phyloP scores from a whole-genome alignment of 2,797 vertebrate genomes.

The Triplophysa yarkandensis region DNA sequence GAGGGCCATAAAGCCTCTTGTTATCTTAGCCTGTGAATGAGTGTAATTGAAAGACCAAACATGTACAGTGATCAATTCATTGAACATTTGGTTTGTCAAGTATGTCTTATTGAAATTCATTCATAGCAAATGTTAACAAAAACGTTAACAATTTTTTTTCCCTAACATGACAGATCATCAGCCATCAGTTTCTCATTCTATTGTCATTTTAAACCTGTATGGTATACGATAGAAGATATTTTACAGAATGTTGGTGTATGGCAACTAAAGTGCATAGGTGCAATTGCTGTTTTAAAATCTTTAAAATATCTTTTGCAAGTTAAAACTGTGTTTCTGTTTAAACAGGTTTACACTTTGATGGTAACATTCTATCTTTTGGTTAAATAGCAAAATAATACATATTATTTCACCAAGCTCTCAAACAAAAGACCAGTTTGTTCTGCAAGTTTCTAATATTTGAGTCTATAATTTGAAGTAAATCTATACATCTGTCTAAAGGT shows the following conservation, averaged over 20 bases:
- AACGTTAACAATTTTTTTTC: not conserved
- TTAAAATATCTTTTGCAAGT: too few species aligned
- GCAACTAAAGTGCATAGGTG: too few species aligned
- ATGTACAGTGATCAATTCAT: not conserved
- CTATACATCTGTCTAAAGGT: not conserved
- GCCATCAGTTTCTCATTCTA: too few species aligned
- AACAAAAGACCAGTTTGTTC: not conserved
- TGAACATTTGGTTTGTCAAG: constrained; percentile 5
- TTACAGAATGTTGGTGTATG: too few species aligned
- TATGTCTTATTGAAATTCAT: not conserved
- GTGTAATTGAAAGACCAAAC: constrained; percentile 20
- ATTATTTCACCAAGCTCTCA: not conserved
- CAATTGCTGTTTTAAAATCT: too few species aligned
- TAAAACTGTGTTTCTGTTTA: too few species aligned
- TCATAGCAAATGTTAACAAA: not conserved
- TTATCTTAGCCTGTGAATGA: constrained; percentile 26
- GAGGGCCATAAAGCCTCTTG: constrained; percentile 1
- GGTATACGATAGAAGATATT: too few species aligned
- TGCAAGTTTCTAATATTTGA: not conserved
- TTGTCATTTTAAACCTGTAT: too few species aligned
- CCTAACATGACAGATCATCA: not conserved
- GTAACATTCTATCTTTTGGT: too few species aligned
- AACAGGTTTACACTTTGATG: too few species aligned
- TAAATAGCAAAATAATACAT: not conserved
- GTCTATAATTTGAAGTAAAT: constrained; percentile 12